These are phyloP conservation scores for Amblyornis subalaris DNA, from an alignment of 2,113 vertebrate genomes.

Conservation along the genomic window DNA sequence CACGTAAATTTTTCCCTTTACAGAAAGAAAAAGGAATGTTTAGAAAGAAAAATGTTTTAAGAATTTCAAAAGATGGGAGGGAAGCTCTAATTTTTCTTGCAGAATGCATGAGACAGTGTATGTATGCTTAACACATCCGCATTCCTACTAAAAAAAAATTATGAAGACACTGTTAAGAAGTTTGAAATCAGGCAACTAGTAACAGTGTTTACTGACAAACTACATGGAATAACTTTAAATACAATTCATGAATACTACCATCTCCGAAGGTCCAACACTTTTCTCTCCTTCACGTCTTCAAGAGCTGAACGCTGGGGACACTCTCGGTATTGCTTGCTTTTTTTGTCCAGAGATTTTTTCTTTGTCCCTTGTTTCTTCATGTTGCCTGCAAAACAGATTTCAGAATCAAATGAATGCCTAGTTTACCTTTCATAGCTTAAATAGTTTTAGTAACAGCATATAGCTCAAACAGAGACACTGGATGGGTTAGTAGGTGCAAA, in stretches of 20 bases:
- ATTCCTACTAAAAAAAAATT: background rate
- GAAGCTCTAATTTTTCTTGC: background rate
- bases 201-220: background rate
- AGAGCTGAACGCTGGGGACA: constrained; percentile 74
- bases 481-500: background rate
- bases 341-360: constrained; percentile 86
- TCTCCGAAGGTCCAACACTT: constrained; percentile 93
- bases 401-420: background rate
- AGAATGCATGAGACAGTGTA: background rate
- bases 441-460: background rate
- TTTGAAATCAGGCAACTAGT: background rate
- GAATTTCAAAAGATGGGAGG: background rate
- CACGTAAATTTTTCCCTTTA: background rate
- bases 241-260: constrained; percentile 76
- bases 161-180: background rate
- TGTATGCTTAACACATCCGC: background rate
- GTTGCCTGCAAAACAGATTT: constrained; percentile 76
- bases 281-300: constrained; percentile 92
- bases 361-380: constrained; percentile 85
- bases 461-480: background rate
- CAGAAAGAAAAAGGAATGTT: background rate
- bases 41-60: background rate
- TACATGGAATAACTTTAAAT: background rate
- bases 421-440: background rate
- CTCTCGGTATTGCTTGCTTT: constrained; percentile 82